Evolutionary conservation across 1,140 invertebrate genomes (phyloP), one percentile per base, ranked within the genome.

Genomic region (Globodera rostochiensis): DNA sequence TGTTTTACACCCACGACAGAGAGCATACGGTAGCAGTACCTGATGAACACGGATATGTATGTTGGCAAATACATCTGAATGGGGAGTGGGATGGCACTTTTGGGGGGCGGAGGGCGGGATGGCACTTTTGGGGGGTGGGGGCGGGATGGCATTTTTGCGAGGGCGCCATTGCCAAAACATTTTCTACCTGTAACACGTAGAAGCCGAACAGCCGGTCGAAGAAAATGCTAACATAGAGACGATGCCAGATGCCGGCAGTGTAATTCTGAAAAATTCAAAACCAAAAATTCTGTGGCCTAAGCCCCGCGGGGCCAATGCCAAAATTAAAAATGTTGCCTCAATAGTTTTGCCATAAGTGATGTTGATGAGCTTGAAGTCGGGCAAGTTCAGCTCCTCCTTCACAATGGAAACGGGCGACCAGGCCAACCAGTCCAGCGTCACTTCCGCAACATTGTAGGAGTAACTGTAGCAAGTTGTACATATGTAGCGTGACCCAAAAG

Each of bases 181-280:
- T 64, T 11, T 47, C n/a, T 77, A 86, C 85, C 64, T 88, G 88
- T 6, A 89, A 81, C 60, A 89, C 88, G 75, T 89, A 89, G 76
- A 90, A 89, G 11, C 89, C 88, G 66, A 88, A 89, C n/a, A 90
- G 84, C 60, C 88, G 73, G 49, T 89, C 88, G 78, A 89, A 89
- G 73, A 85, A 84, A 64, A 89, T 87, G 60, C 79, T 73, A 4
- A 90, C 88, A 15, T 80, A 83, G 13, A 89, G 76, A 13, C 89
- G 85, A 80, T 89, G 88, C 88, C 88, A 89, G 21, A 87, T 79
- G 21, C 88, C 88, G 13, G 88, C 88, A 5, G 88, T 89, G 74
- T 89, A 89, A 46, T 78, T 77, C 86, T 89, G 15, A 70, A 21
- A 60, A 57, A 15, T 57, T 15, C 15, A 57, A 77, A 64, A 84